Percentiles rank a stretch among this genome's conserved stretches.
Conservation (phyloP, 2,888 invertebrate species). For the Euzetes globulus region DNA sequence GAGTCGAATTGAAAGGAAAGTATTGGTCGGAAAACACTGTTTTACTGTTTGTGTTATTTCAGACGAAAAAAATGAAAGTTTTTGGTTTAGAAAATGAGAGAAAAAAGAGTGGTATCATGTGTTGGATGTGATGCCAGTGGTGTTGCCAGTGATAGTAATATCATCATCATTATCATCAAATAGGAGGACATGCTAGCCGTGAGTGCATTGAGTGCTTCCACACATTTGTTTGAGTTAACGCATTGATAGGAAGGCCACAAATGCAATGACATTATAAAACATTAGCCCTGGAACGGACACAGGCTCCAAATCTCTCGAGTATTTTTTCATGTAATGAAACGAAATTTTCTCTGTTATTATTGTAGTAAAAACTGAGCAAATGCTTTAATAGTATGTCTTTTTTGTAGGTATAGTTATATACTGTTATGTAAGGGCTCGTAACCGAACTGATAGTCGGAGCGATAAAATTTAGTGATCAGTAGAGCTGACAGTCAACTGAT, state of each 20-base stretch:
- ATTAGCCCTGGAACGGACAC: background rate
- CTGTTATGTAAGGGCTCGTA: background rate
- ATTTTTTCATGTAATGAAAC: conserved; percentile 5
- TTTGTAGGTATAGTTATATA: background rate
- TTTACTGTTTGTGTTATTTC: background rate
- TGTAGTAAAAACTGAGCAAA: background rate
- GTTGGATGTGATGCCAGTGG: background rate
- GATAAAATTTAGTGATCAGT: conserved; percentile 23
- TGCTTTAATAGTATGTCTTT: conserved; percentile 7
- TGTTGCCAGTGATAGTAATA: background rate
- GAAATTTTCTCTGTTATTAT: background rate
- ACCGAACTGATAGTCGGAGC: background rate
- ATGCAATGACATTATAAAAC: conserved; percentile 10
- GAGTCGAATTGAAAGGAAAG: background rate
- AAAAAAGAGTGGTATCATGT: conserved; percentile 27
- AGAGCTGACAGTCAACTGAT: conserved; percentile 18
- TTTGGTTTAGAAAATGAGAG: conserved; percentile 15
- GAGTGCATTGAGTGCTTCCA: background rate
- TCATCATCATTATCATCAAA: conserved; percentile 23
- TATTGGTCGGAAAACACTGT: background rate
- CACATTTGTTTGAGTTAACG: conserved; percentile 14
- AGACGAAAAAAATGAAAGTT: background rate
- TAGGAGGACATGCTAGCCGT: background rate
- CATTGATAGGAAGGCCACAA: conserved; percentile 10
- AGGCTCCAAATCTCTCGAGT: conserved; percentile 20